Percentiles rank a stretch among this genome's conserved stretches.
phyloP scores from a whole-genome alignment of 1,140 invertebrate species.

The Tetraneura akinire region DNA sequence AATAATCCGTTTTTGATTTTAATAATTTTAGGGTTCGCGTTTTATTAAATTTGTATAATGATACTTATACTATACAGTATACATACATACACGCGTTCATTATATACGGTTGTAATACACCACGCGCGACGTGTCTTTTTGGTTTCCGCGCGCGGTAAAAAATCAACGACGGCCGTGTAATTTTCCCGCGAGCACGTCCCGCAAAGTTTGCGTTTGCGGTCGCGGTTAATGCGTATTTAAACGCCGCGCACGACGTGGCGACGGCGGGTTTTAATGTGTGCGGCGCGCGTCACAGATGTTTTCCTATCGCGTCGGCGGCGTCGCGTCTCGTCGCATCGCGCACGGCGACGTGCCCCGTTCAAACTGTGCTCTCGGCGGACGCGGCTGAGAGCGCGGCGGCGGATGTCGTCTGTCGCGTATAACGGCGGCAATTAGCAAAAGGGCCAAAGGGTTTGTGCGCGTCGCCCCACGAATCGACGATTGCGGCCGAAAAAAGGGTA shows the following conservation, averaged over 20 bases:
- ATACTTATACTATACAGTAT: no score
- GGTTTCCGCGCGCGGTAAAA: no score
- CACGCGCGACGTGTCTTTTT: no score
- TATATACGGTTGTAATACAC: no score
- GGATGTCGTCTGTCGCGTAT: conserved; percentile 14
- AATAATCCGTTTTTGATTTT: no score
- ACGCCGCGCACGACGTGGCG: neutral
- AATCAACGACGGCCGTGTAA: neutral
- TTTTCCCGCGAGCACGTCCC: neutral
- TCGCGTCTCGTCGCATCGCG: neutral
- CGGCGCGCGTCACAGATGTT: conserved; percentile 23
- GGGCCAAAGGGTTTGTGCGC: conserved; percentile 11
- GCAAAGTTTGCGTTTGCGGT: neutral
- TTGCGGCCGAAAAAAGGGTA: neutral
- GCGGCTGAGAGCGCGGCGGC: neutral
- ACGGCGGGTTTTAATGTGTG: neutral
- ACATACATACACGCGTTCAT: no score
- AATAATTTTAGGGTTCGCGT: no score
- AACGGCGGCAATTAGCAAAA: conserved; percentile 37
- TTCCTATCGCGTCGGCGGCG: neutral
- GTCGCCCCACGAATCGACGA: neutral
- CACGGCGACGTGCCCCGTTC: no score
- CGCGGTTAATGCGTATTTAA: conserved; percentile 36
- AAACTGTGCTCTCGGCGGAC: neutral
- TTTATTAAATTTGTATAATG: no score